These are phyloP conservation scores for Grallaria varia DNA, from an alignment of 2,113 vertebrate genomes.

Conservation along the genomic window DNA sequence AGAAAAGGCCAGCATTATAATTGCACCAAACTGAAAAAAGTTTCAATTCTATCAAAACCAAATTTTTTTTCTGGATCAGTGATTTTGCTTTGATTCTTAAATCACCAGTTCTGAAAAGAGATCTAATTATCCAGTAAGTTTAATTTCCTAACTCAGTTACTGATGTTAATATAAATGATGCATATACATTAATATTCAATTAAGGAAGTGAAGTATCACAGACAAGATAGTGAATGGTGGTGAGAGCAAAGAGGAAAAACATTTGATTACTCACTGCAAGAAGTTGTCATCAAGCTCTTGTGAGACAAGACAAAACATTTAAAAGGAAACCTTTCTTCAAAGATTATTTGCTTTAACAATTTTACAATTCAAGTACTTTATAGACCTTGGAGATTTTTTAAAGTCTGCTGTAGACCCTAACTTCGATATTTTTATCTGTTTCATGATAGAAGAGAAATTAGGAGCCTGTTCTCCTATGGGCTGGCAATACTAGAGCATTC, in stretches of 20 bases:
- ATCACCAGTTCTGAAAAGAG: not conserved
- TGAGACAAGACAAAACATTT: not conserved
- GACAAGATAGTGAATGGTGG: not conserved
- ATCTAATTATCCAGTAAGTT: not conserved
- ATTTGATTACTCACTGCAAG: not conserved
- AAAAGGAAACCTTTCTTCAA: not conserved
- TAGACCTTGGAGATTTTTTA: not conserved
- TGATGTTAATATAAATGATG: not conserved
- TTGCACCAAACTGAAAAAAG: not conserved
- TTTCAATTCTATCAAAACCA: not conserved
- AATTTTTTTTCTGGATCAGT: not conserved
- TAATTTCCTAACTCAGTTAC: not conserved
- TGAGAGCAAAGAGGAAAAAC: not conserved
- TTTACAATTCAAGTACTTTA: not conserved
- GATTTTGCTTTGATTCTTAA: not conserved
- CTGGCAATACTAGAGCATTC: not conserved
- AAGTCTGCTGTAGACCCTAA: not conserved
- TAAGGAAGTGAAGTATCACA: not conserved
- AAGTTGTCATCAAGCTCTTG: not conserved
- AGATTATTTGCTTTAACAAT: not conserved
- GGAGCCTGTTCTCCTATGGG: not conserved
- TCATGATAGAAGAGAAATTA: not conserved
- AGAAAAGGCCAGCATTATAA: not conserved
- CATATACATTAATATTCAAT: not conserved
- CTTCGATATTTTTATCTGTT: not conserved